phyloP scores from a whole-genome alignment of 2,888 invertebrate species.

The Thymelicus sylvestris region DNA sequence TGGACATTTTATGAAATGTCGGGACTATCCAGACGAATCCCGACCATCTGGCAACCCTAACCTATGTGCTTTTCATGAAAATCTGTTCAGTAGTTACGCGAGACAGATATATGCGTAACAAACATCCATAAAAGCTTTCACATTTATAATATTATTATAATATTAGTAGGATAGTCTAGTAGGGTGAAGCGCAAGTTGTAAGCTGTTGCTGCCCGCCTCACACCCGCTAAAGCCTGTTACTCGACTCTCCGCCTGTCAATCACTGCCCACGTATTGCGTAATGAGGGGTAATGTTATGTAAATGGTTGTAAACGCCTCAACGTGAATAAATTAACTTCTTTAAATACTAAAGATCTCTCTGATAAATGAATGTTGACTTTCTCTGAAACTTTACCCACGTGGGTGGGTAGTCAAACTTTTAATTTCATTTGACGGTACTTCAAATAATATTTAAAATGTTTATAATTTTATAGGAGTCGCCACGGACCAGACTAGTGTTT shows the following conservation, averaged over 20 bases:
- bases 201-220: background rate
- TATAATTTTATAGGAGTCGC: too few species aligned
- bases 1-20: too few species aligned
- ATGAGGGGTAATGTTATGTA: constrained; percentile 47
- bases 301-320: constrained; percentile 39
- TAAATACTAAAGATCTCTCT: constrained; percentile 5
- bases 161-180: too few species aligned
- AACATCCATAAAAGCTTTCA: too few species aligned
- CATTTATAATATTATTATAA: too few species aligned
- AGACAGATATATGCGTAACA: too few species aligned
- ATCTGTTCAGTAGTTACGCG: too few species aligned
- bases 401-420: background rate
- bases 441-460: too few species aligned
- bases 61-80: too few species aligned
- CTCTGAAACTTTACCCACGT: constrained; percentile 7
- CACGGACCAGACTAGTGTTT: background rate
- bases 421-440: background rate
- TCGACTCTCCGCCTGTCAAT: constrained; percentile 50
- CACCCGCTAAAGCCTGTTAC: constrained; percentile 46
- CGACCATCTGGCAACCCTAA: too few species aligned
- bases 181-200: background rate
- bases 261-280: constrained; percentile 60
- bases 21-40: too few species aligned
- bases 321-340: constrained; percentile 31
- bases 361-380: constrained; percentile 17